Conservation (phyloP, 2,888 invertebrate species). For the Calameuta idolon region DNA sequence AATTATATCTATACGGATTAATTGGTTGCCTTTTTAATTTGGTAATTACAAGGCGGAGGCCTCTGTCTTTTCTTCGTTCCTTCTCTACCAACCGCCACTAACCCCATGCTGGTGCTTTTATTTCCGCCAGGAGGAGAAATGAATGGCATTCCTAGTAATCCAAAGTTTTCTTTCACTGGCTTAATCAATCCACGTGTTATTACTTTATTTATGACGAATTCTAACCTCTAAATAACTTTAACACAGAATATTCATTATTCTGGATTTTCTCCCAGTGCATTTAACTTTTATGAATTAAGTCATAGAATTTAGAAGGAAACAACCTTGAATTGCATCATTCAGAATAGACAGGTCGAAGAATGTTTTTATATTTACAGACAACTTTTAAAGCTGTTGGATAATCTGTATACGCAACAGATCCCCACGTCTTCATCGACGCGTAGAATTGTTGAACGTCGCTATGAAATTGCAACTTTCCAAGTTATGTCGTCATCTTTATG, state of each 20-base stretch:
- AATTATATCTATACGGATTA: neutral
- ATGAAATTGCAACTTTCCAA: neutral
- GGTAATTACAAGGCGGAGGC: neutral
- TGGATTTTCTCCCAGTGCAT: neutral
- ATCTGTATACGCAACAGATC: neutral
- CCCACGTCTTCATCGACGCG: neutral
- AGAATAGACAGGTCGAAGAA: neutral
- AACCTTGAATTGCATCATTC: neutral
- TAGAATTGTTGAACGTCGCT: neutral
- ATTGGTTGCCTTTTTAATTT: slow-evolving; percentile 1
- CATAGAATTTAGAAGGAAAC: neutral
- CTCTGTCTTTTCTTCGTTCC: neutral
- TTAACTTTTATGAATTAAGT: neutral
- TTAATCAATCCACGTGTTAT: neutral
- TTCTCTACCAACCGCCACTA: neutral
- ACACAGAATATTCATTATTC: neutral
- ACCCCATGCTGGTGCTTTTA: neutral
- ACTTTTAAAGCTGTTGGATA: neutral
- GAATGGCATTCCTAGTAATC: neutral
- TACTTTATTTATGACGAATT: neutral
- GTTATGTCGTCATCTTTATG: neutral
- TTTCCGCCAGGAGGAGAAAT: neutral
- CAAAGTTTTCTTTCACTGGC: neutral
- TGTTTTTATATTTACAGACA: neutral
- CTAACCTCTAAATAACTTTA: neutral